Conservation (phyloP, 2,888 invertebrate genomes). For the Megaustenia siamemsis region DNA sequence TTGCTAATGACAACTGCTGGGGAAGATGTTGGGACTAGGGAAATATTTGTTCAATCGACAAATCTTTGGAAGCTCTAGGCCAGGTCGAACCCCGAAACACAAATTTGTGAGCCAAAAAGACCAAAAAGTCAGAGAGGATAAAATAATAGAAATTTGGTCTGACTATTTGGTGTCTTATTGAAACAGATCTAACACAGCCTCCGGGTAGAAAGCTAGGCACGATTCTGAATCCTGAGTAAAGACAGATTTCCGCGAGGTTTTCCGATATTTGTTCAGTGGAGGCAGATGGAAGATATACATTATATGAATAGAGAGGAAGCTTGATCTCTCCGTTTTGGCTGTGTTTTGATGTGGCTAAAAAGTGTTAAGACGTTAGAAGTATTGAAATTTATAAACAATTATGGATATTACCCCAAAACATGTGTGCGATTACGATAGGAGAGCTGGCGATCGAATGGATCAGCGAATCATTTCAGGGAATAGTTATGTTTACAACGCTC, state of each 20-base stretch:
- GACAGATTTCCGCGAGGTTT: not conserved
- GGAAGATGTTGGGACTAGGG: conserved; percentile 32
- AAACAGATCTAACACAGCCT: conserved; percentile 1
- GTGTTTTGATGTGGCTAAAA: not conserved
- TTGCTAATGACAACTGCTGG: conserved; percentile 37
- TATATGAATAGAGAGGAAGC: not conserved
- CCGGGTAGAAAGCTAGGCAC: not conserved
- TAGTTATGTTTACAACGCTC: too few species aligned
- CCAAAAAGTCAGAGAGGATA: conserved; percentile 14
- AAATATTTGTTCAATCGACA: conserved; percentile 51
- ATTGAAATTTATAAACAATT: not conserved
- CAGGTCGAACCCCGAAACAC: not conserved
- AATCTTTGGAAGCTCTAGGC: not conserved
- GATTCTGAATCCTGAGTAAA: conserved; percentile 1
- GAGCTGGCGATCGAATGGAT: too few species aligned
- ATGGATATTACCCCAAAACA: not conserved
- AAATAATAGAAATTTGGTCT: not conserved
- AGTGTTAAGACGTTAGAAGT: not conserved
- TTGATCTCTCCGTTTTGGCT: not conserved
- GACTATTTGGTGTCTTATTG: conserved; percentile 1
- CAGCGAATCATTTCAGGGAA: not conserved
- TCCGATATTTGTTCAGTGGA: not conserved
- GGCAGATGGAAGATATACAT: not conserved
- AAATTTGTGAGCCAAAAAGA: conserved; percentile 16
- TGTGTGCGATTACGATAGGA: not conserved